A percentile compares a stretch with the other conserved stretches of the same genome.
These are phyloP conservation scores for Leptinotarsa undecemlineata DNA, from an alignment of 1,140 invertebrate genomes.

Conservation along the genomic window DNA sequence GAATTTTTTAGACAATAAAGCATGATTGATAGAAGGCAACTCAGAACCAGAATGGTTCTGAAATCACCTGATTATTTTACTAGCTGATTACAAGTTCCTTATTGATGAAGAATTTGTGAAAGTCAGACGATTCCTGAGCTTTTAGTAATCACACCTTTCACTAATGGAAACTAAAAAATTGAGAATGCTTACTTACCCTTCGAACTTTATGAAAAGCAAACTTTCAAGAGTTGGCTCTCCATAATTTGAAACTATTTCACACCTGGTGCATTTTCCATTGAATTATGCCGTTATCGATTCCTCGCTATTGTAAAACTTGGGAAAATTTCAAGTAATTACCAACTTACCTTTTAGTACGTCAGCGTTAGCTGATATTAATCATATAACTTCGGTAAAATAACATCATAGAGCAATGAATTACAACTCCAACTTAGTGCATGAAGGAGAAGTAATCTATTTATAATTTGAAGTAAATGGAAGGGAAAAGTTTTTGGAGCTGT, in stretches of 20 bases:
- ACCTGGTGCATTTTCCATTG: slow-evolving; percentile 9
- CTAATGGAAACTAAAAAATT: too few species aligned
- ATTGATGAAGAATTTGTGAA: too few species aligned
- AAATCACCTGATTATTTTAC: too few species aligned
- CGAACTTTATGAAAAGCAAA: not conserved
- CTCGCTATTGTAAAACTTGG: not conserved
- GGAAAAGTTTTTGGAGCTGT: slow-evolving; percentile 1
- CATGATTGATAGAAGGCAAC: too few species aligned
- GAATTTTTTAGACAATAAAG: too few species aligned
- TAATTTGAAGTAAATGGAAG: slow-evolving; percentile 13
- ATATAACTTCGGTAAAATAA: slow-evolving; percentile 21
- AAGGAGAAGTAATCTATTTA: slow-evolving; percentile 23
- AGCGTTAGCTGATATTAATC: slow-evolving; percentile 20
- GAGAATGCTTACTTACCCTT: too few species aligned
- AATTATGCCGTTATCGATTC: not conserved
- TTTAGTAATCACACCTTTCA: too few species aligned
- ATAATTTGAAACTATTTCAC: not conserved
- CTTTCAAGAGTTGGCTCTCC: not conserved
- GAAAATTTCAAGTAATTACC: slow-evolving; percentile 21
- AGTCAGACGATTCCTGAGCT: too few species aligned
- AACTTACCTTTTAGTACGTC: slow-evolving; percentile 26
- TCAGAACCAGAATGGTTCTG: too few species aligned
- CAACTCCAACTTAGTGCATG: slow-evolving; percentile 7
- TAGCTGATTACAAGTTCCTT: too few species aligned
- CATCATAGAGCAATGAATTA: slow-evolving; percentile 13